phyloP scores from a whole-genome alignment of 1,140 invertebrate species.

The Sipha flava region DNA sequence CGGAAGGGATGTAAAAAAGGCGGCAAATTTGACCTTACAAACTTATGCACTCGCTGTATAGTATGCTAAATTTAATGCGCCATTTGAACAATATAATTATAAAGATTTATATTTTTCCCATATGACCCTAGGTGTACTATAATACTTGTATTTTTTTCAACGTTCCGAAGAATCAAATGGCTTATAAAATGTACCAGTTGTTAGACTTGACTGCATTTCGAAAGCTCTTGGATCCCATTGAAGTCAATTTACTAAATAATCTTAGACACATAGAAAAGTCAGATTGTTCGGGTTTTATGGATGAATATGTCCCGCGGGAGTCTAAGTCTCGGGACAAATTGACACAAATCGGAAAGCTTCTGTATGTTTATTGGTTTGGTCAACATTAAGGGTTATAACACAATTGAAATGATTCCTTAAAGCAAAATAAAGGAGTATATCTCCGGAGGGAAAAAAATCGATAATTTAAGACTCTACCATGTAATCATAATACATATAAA shows the following conservation, averaged over 20 bases:
- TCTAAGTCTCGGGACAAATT: neutral
- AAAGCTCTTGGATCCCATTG: neutral
- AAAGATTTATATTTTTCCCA: neutral
- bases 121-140: too few relatives aligned
- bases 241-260: neutral
- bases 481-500: too few relatives aligned
- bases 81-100: neutral
- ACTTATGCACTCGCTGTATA: neutral
- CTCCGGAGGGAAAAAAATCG: neutral
- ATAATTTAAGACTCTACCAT: neutral
- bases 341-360: neutral
- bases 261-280: neutral
- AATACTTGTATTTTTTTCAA: too few relatives aligned
- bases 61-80: neutral
- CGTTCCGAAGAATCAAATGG: neutral
- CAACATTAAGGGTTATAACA: neutral
- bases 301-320: neutral
- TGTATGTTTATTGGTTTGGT: neutral
- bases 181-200: neutral
- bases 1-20: neutral
- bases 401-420: neutral
- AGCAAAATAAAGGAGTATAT: neutral
- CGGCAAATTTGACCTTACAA: neutral
- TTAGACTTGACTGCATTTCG: neutral
- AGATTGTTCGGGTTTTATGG: neutral